Evolutionary conservation across 2,113 vertebrate species (phyloP).

Genomic region (Argyrosomus japonicus): DNA sequence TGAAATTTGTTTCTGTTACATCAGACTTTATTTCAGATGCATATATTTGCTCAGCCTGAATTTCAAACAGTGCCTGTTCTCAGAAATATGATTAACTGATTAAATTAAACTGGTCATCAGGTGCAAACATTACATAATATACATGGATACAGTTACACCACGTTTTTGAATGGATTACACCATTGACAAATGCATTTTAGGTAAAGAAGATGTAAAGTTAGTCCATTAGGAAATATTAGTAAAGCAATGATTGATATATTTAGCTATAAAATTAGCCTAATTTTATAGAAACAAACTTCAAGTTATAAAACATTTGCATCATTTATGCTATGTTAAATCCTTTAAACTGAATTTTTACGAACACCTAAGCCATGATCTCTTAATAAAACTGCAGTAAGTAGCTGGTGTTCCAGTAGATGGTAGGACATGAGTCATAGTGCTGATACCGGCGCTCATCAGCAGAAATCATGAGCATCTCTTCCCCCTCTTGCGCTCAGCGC

Average conservation of each 20-base stretch:
- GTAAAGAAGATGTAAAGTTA: not conserved
- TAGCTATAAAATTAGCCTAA: no score
- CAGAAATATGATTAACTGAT: no score
- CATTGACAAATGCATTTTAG: not conserved
- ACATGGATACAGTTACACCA: no score
- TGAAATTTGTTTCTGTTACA: no score
- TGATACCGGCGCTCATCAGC: constrained; percentile 20
- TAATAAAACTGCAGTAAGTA: not conserved
- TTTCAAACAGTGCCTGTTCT: no score
- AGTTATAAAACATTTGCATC: not conserved
- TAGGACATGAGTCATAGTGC: constrained; percentile 36
- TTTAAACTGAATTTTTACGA: not conserved
- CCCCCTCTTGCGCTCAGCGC: constrained; percentile 1
- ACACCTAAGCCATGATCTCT: not conserved
- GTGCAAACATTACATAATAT: no score
- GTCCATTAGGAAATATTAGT: no score
- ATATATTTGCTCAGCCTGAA: no score
- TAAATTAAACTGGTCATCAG: no score
- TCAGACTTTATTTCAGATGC: no score
- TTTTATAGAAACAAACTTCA: not conserved
- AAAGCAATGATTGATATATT: no score
- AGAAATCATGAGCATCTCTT: constrained; percentile 26
- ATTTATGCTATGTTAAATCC: not conserved
- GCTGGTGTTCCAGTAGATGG: constrained; percentile 28
- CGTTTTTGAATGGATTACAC: not conserved